Conservation (phyloP, 1,140 invertebrate species). For the Cotesia glomerata region DNA sequence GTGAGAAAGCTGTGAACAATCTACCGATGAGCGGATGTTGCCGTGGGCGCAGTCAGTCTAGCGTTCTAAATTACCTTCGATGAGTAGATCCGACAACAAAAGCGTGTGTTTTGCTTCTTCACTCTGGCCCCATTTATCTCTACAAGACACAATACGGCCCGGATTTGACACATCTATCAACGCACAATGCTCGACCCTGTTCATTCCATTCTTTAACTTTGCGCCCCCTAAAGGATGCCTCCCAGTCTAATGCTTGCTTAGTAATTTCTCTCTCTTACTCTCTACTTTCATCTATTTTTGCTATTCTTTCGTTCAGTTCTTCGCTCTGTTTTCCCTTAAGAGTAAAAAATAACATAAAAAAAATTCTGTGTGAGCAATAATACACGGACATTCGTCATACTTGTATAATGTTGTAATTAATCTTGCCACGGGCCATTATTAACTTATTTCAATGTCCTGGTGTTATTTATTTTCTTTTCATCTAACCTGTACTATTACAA, state of each 20-base stretch:
- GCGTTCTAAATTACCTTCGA: constrained; percentile 59
- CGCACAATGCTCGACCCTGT: constrained; percentile 52
- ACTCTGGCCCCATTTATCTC: constrained; percentile 65
- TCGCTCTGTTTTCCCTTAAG: too few species aligned
- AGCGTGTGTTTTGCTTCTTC: constrained; percentile 66
- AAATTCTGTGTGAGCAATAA: too few species aligned
- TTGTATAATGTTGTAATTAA: too few species aligned
- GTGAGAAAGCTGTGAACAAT: constrained; percentile 18
- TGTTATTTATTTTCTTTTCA: too few species aligned
- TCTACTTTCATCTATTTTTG: too few species aligned
- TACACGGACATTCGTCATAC: too few species aligned
- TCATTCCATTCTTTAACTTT: constrained; percentile 44
- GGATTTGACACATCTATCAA: constrained; percentile 68
- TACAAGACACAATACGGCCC: constrained; percentile 61
- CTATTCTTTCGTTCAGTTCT: too few species aligned
- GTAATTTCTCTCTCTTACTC: too few species aligned
- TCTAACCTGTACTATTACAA: too few species aligned
- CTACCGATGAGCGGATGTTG: constrained; percentile 27
- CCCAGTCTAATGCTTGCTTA: background rate
- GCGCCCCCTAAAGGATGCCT: constrained; percentile 18
- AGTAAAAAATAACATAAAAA: too few species aligned
- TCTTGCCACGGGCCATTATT: too few species aligned
- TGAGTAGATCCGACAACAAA: constrained; percentile 61
- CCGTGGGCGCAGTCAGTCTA: constrained; percentile 7
- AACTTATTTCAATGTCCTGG: too few species aligned